Percentiles rank a stretch among this genome's conserved stretches.
Evolutionary conservation across 2,113 vertebrate genomes (phyloP).

Genomic region (Pollimyrus isidori): DNA sequence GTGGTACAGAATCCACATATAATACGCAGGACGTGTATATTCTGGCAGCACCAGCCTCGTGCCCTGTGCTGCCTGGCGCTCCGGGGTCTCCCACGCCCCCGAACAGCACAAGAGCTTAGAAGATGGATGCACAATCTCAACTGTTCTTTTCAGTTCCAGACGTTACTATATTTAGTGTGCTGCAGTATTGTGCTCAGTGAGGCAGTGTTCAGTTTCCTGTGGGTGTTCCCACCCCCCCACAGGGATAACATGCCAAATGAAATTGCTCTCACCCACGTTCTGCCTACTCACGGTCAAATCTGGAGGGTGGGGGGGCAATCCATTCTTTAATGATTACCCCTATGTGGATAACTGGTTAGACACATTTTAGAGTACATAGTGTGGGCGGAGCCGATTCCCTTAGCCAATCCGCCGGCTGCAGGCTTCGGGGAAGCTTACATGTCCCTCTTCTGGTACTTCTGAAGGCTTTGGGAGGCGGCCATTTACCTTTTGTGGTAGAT

Average conservation of each 20-base stretch:
- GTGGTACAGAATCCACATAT: neutral
- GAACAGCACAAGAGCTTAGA: neutral
- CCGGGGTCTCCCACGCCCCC: neutral
- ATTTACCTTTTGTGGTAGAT: conserved; percentile 98
- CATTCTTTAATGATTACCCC: neutral
- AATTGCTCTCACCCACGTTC: neutral
- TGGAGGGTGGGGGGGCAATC: neutral
- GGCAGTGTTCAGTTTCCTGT: neutral
- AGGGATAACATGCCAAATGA: neutral
- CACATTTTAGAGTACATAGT: neutral
- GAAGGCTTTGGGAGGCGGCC: neutral
- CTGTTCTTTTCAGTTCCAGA: neutral
- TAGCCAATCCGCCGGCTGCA: neutral
- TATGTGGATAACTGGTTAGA: neutral
- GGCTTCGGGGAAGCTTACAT: neutral
- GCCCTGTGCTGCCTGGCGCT: neutral
- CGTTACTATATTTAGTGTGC: neutral
- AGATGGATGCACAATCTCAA: neutral
- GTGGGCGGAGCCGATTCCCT: neutral
- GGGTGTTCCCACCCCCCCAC: neutral
- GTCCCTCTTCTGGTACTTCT: neutral
- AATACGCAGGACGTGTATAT: neutral
- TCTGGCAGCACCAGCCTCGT: neutral
- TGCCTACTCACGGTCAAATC: neutral
- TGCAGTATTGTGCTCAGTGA: neutral